Conservation (phyloP, 2,113 vertebrate genomes). For the Haemorhous mexicanus region DNA sequence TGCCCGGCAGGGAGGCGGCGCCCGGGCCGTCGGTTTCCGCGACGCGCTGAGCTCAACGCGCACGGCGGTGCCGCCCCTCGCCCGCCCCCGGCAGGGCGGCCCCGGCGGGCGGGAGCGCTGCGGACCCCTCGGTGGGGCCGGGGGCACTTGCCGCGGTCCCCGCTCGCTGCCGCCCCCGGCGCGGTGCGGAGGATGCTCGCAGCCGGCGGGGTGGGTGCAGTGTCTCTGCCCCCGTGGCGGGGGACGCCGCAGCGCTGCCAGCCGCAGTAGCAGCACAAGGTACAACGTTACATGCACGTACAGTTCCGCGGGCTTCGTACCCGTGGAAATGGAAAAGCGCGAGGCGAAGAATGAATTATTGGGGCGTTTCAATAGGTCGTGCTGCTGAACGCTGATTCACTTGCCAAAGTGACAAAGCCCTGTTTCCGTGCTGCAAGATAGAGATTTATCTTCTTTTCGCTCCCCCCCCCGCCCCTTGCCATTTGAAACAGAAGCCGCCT, state of each 20-base stretch:
- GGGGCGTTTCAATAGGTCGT: background rate
- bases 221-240: background rate
- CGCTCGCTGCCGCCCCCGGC: background rate
- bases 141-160: fast-evolving
- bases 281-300: background rate
- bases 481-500: too few species aligned
- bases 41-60: background rate
- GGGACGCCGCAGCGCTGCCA: background rate
- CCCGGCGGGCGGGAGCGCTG: too few species aligned
- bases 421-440: background rate
- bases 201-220: background rate
- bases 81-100: too few species aligned
- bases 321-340: background rate
- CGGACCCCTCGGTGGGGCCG: background rate
- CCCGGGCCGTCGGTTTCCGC: background rate
- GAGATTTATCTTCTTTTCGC: too few species aligned
- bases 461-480: fast-evolving
- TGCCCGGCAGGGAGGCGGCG: background rate
- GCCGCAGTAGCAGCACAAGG: background rate
- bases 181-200: background rate
- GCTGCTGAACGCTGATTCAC: background rate
- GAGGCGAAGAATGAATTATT: background rate
- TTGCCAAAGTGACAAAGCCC: background rate
- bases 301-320: background rate
- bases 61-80: background rate